Evolutionary conservation across 35 echinoderm and acorn worm species (phyloP), one percentile per base, ranked within the genome.

Genomic region (Lytechinus variegatus): DNA sequence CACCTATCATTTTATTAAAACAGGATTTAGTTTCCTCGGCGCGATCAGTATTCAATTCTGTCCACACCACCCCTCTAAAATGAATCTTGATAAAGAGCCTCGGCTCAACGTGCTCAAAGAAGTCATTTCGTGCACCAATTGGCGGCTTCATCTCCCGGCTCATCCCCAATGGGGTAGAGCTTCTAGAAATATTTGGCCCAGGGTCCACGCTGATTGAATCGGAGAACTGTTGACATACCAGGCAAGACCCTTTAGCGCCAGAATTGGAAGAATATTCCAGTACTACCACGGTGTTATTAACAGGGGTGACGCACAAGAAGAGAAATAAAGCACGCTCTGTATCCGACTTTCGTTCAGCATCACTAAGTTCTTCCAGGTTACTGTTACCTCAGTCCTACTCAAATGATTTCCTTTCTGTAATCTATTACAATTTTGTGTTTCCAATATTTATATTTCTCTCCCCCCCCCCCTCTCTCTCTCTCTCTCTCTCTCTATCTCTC

Each of bases 91-190:
- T 4, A 79, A 24, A 79, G 66, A 24, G n/a, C n/a, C 66, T 21
- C 66, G 21, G 66, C 66, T 79, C 66, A 79, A 79, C 66, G 66
- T 24, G 66, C 66, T 79, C 66, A 79, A 79, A 16, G 66, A 16
- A 79, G 66, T 79, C 16, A 79, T 79, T 79, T 79, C 66, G 66
- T 79, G 66, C 66, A 79, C 66, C 66, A 24, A 79, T 79, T 79
- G 66, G 19, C 66, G 66, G 66, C 66, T 79, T 79, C 4, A n/a
- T 79, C n/a, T 16, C 66, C 19, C 6, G 66, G 19, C n/a, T 79
- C 4, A n/a, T 79, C n/a, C 21, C 66, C 19, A 5, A 79, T 79
- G 16, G 66, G 19, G n/a, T 24, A n/a, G 19, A 79, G 66, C 66
- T 79, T 6, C 66, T 24, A 79, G 16, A 79, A 19, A 27, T 71